These are phyloP conservation scores for Cheilosia pagana DNA, from an alignment of 2,888 invertebrate genomes.

Conservation along the genomic window DNA sequence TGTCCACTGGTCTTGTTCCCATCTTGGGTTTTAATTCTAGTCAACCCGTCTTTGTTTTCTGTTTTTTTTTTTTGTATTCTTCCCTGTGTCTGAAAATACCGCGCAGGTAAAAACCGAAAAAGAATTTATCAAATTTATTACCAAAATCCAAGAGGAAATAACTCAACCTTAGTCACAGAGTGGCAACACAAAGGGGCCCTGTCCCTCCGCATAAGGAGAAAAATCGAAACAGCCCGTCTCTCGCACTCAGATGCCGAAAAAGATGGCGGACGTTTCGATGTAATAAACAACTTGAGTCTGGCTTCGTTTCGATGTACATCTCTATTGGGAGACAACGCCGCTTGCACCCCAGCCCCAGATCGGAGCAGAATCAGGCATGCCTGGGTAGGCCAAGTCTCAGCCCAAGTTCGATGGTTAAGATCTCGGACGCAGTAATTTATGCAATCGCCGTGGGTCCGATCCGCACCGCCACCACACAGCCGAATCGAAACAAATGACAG, in stretches of 20 bases:
- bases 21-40: constrained; percentile 56
- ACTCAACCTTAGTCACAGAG: constrained; percentile 71
- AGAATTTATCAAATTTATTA: constrained; percentile 82
- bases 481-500: constrained; percentile 62
- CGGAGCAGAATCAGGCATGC: constrained; percentile 44
- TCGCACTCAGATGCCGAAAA: constrained; percentile 32
- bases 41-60: constrained; percentile 39
- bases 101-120: constrained; percentile 68
- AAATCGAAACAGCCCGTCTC: constrained; percentile 29
- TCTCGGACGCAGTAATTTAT: constrained; percentile 65
- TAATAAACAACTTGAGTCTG: constrained; percentile 67
- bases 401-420: constrained; percentile 50
- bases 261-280: constrained; percentile 68
- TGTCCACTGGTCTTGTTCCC: constrained; percentile 65
- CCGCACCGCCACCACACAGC: constrained; percentile 53
- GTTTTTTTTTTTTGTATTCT: not conserved
- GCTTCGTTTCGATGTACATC: constrained; percentile 63
- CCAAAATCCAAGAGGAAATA: constrained; percentile 77
- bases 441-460: constrained; percentile 71
- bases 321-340: constrained; percentile 54
- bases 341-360: constrained; percentile 40
- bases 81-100: constrained; percentile 61
- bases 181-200: constrained; percentile 44
- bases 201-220: constrained; percentile 61
- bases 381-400: constrained; percentile 32